A percentile compares a stretch with the other conserved stretches of the same genome.
Conservation (phyloP, 2,113 vertebrate species). For the Callorhinus ursinus region DNA sequence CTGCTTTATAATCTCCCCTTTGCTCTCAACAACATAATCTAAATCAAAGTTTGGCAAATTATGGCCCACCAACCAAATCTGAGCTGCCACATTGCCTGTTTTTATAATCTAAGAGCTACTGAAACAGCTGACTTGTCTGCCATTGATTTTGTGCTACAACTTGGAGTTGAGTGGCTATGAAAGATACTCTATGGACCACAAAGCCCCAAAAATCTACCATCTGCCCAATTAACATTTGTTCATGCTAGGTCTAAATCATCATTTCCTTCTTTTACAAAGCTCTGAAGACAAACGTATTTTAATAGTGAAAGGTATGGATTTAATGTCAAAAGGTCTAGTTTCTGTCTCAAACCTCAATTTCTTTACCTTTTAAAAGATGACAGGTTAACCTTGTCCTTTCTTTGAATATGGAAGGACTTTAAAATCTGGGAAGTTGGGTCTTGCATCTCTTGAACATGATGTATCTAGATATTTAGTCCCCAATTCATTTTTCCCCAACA, state of each 20-base stretch:
- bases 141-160: neutral
- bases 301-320: neutral
- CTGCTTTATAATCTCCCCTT: constrained; percentile 22
- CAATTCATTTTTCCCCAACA: neutral
- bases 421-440: neutral
- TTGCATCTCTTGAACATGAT: neutral
- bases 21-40: constrained; percentile 40
- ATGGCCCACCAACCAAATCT: neutral
- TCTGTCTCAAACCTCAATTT: neutral
- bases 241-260: neutral
- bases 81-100: neutral
- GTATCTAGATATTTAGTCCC: neutral
- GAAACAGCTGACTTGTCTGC: neutral
- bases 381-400: neutral
- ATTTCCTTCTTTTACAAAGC: constrained; percentile 9
- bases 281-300: neutral
- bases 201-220: neutral
- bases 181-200: neutral
- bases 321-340: neutral
- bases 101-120: constrained; percentile 13
- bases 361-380: neutral
- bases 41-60: constrained; percentile 15
- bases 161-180: neutral
- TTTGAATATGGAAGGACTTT: neutral
- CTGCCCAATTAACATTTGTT: neutral